These are phyloP conservation scores for Auanema freiburgensis DNA, from an alignment of 2,888 invertebrate genomes.

Conservation along the genomic window DNA sequence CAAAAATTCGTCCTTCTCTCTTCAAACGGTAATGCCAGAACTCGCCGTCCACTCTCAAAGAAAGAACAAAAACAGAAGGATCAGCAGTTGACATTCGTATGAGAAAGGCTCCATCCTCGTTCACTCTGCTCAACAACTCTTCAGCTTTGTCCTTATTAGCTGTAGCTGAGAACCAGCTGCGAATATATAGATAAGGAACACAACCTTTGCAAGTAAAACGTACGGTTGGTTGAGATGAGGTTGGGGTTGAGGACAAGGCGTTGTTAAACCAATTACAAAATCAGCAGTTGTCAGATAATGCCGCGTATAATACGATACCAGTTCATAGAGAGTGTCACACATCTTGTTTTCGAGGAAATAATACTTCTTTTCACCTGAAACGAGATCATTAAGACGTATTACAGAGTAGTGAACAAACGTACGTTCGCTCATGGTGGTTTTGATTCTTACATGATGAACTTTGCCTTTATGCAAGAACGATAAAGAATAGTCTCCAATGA, in stretches of 20 bases:
- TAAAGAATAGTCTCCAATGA: constrained; percentile 83
- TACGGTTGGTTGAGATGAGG: constrained; percentile 60
- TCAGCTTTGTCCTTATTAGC: constrained; percentile 67
- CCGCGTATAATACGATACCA: constrained; percentile 61
- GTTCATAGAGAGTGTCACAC: constrained; percentile 63
- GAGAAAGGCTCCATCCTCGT: constrained; percentile 87
- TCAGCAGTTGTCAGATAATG: constrained; percentile 45
- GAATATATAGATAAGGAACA: not conserved
- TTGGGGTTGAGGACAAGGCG: constrained; percentile 63
- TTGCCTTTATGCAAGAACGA: constrained; percentile 76
- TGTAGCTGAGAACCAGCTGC: constrained; percentile 56
- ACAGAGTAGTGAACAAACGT: constrained; percentile 13
- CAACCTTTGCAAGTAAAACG: constrained; percentile 8
- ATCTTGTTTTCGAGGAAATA: constrained; percentile 60
- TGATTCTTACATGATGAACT: constrained; percentile 63
- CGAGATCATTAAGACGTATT: not conserved
- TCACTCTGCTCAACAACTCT: constrained; percentile 78
- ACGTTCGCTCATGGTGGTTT: constrained; percentile 54
- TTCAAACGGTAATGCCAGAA: constrained; percentile 96
- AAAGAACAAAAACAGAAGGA: constrained; percentile 84
- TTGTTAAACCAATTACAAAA: constrained; percentile 50
- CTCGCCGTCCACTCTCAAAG: constrained; percentile 82
- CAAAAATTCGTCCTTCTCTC: constrained; percentile 68
- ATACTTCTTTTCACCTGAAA: constrained; percentile 60
- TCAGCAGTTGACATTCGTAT: constrained; percentile 89